Evolutionary conservation across 2,113 vertebrate species (phyloP).

Genomic region (Oryzias curvinotus): DNA sequence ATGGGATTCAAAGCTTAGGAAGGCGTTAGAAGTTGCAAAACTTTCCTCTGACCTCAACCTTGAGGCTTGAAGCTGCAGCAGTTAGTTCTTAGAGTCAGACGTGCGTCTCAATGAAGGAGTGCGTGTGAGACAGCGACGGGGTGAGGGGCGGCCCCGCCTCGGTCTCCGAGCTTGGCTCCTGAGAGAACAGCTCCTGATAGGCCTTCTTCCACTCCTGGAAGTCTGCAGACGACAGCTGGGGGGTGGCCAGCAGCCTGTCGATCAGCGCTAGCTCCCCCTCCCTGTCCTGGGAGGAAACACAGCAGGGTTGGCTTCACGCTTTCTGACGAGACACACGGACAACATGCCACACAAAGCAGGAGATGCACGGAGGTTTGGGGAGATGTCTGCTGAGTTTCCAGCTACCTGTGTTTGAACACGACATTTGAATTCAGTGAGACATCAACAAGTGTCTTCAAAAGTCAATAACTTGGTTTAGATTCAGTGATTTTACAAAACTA

Average conservation of each 20-base stretch:
- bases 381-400: not conserved
- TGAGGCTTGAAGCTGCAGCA: constrained; percentile 8
- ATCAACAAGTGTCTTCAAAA: not conserved
- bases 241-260: constrained; percentile 93
- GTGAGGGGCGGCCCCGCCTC: constrained; percentile 80
- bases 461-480: too few species aligned
- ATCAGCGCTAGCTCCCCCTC: constrained; percentile 97
- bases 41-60: constrained; percentile 1
- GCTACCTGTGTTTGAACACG: not conserved
- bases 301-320: constrained; percentile 46
- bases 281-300: constrained; percentile 88
- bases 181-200: constrained; percentile 93
- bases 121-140: constrained; percentile 90
- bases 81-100: constrained; percentile 77
- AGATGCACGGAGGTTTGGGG: constrained; percentile 42
- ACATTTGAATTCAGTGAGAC: not conserved
- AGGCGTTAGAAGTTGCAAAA: not conserved
- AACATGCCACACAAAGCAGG: constrained; percentile 53
- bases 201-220: constrained; percentile 97
- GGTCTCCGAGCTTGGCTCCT: constrained; percentile 75
- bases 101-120: constrained; percentile 98
- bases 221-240: constrained; percentile 92
- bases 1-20: not conserved
- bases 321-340: constrained; percentile 55
- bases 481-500: too few species aligned